Evolutionary conservation across 2,888 invertebrate species (phyloP).

Genomic region (Fabriciana adippe): DNA sequence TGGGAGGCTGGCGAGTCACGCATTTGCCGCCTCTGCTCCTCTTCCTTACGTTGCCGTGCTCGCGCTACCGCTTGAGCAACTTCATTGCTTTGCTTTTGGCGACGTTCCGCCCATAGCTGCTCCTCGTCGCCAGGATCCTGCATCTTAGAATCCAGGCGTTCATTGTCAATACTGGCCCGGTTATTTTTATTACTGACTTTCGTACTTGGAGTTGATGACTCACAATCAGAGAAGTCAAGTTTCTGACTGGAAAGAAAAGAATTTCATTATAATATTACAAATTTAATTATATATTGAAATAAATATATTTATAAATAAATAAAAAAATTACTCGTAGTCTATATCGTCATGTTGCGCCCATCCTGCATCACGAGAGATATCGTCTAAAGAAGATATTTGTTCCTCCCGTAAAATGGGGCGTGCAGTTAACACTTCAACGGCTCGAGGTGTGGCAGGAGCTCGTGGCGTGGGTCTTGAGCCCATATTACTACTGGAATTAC

Average conservation of each 20-base stretch:
- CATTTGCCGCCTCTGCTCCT: constrained; percentile 89
- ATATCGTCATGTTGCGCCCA: constrained; percentile 97
- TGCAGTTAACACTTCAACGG: constrained; percentile 85
- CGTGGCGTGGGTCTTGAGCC: constrained; percentile 48
- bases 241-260: constrained; percentile 86
- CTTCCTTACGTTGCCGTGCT: constrained; percentile 92
- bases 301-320: constrained; percentile 7
- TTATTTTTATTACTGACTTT: constrained; percentile 61
- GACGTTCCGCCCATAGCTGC: constrained; percentile 86
- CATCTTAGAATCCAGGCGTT: constrained; percentile 65
- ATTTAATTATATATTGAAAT: neutral
- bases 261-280: neutral
- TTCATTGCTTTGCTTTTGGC: constrained; percentile 86
- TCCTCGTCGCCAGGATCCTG: constrained; percentile 72
- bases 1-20: constrained; percentile 61
- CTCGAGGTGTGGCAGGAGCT: constrained; percentile 69
- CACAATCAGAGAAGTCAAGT: constrained; percentile 96
- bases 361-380: constrained; percentile 93
- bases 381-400: constrained; percentile 95
- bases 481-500: constrained; percentile 41
- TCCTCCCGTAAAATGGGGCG: constrained; percentile 96
- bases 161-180: constrained; percentile 62
- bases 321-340: constrained; percentile 88
- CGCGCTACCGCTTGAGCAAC: constrained; percentile 91
- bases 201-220: constrained; percentile 72